These are phyloP conservation scores for Apotomis capreana DNA, from an alignment of 2,888 invertebrate species.

Conservation along the genomic window DNA sequence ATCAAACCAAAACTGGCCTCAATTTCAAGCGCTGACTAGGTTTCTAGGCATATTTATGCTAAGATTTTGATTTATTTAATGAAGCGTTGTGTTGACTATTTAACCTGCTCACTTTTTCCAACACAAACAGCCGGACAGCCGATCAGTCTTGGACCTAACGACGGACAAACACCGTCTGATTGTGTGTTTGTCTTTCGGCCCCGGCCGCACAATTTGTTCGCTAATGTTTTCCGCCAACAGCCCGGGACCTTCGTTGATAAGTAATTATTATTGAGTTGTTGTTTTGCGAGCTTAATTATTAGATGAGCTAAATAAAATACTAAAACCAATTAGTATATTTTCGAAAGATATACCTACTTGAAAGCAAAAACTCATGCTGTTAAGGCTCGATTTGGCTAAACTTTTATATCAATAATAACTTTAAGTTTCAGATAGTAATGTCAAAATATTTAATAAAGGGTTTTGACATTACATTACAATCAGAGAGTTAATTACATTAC, in stretches of 20 bases:
- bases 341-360: neutral
- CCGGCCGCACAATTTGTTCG: slow-evolving; percentile 27
- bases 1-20: too few species aligned
- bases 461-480: too few species aligned
- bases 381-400: too few species aligned
- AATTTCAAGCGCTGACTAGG: too few species aligned
- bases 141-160: slow-evolving; percentile 32
- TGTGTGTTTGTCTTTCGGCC: slow-evolving; percentile 34
- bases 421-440: too few species aligned
- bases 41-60: too few species aligned
- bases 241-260: slow-evolving; percentile 19
- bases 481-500: too few species aligned
- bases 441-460: too few species aligned
- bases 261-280: slow-evolving; percentile 33
- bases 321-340: neutral
- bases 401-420: too few species aligned
- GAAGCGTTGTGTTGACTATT: too few species aligned
- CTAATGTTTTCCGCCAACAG: slow-evolving; percentile 31
- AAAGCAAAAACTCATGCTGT: too few species aligned
- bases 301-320: neutral
- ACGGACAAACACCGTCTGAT: slow-evolving; percentile 34
- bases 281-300: slow-evolving; percentile 5
- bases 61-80: too few species aligned
- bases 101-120: slow-evolving; percentile 3
- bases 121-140: slow-evolving; percentile 32